Conservation (phyloP, 1,140 invertebrate genomes). For the Fragariocoptes setiger region DNA sequence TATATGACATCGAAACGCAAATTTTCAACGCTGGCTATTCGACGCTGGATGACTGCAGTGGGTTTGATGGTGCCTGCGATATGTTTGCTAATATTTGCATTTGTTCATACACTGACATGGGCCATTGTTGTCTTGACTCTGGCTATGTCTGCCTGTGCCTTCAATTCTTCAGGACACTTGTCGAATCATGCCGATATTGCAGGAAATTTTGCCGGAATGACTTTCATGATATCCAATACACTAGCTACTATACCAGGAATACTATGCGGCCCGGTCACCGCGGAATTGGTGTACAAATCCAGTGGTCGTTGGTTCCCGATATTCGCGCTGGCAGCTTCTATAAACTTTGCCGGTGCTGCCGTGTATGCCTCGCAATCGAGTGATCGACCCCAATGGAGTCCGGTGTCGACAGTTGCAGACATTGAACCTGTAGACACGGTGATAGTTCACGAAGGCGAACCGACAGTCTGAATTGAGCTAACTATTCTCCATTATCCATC, state of each 20-base stretch:
- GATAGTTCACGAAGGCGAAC: no score
- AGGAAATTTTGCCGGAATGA: conserved; percentile 41
- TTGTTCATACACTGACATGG: conserved; percentile 32
- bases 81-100: conserved; percentile 36
- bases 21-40: conserved; percentile 36
- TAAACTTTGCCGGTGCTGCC: conserved; percentile 41
- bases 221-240: conserved; percentile 46
- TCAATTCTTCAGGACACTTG: conserved; percentile 41
- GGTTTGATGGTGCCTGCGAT: conserved; percentile 38
- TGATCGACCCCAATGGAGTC: conserved; percentile 13
- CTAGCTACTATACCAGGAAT: conserved; percentile 44
- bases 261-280: conserved; percentile 39
- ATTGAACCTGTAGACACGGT: no score
- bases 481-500: no score
- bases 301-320: conserved; percentile 41
- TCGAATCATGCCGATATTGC: conserved; percentile 47
- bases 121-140: conserved; percentile 39
- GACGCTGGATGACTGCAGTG: conserved; percentile 37
- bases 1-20: conserved; percentile 26
- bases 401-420: neutral
- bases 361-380: conserved; percentile 37
- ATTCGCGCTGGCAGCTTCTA: conserved; percentile 33
- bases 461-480: no score
- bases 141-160: conserved; percentile 41
- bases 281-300: conserved; percentile 34